These are phyloP conservation scores for Drosophila kambysellisi DNA, from an alignment of 2,888 invertebrate species.

Conservation along the genomic window DNA sequence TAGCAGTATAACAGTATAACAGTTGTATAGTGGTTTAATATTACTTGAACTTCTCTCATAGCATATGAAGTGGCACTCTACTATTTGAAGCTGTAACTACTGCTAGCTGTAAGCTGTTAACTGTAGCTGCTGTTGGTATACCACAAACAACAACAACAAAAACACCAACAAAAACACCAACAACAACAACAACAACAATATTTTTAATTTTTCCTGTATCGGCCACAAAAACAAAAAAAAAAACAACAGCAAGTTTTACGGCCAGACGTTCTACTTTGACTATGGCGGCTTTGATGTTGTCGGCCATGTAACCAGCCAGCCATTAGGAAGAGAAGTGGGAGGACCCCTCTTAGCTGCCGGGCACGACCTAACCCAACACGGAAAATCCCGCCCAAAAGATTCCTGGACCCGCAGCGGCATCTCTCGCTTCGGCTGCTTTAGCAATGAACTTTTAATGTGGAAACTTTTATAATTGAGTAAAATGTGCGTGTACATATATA, in stretches of 20 bases:
- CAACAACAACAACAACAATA: slow-evolving; percentile 28
- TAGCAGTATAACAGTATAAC: neutral
- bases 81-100: neutral
- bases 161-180: slow-evolving; percentile 18
- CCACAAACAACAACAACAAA: slow-evolving; percentile 20
- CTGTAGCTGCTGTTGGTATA: slow-evolving; percentile 11
- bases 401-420: slow-evolving; percentile 29
- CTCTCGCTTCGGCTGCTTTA: slow-evolving; percentile 56
- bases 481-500: slow-evolving; percentile 64
- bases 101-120: neutral
- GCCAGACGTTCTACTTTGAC: slow-evolving; percentile 68
- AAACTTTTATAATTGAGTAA: slow-evolving; percentile 83
- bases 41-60: neutral
- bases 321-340: slow-evolving; percentile 2
- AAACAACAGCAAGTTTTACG: slow-evolving; percentile 51
- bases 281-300: slow-evolving; percentile 71
- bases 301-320: slow-evolving; percentile 20
- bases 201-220: slow-evolving; percentile 62
- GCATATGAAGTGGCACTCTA: neutral
- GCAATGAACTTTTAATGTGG: slow-evolving; percentile 82
- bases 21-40: neutral
- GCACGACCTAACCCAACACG: slow-evolving; percentile 71
- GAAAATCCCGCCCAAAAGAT: slow-evolving; percentile 32
- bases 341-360: slow-evolving; percentile 30
- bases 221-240: slow-evolving; percentile 39